Base-by-base conservation (phyloP, 2,113 vertebrate species). In the Hippocampus zosterae region DNA sequence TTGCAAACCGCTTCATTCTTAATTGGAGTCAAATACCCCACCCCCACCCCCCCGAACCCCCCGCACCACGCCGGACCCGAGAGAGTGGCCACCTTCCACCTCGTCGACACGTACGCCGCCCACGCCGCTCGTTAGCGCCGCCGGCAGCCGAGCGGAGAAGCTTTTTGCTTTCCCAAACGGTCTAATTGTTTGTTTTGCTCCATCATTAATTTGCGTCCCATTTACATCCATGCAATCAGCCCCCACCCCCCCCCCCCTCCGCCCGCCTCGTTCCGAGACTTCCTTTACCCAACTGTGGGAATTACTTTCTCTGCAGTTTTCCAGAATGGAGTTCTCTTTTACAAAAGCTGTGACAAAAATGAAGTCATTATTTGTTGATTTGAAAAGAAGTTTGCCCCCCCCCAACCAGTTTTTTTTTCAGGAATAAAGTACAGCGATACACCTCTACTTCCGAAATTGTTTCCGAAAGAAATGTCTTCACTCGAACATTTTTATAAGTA, bases 1-100 rank as follows among this genome's bases (percentile, higher is more conserved):
- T 21, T 6, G 50, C 16, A 16, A 48, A 48, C 46, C 1, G 46
- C 46, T 52, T 2, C 19, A 7, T 52, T 10, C 56, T 79, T 89
- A 89, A 89, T 90, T 88, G 87, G 74, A 78, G 78, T 81, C 86
- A 83, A 37, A 37, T 37, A 37, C n/a, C n/a, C n/a, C n/a, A n/a
- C n/a, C n/a, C n/a, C n/a, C n/a, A n/a, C n/a, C n/a, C n/a, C n/a
- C n/a, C n/a, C n/a, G n/a, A n/a, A n/a, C n/a, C n/a, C n/a, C n/a
- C n/a, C n/a, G n/a, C n/a, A n/a, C n/a, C n/a, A n/a, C n/a, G n/a
- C n/a, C n/a, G n/a, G n/a, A n/a, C n/a, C n/a, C n/a, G n/a, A 40
- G 1, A 21, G 77, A 82, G 82, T 73, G 53, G 52, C 69, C 69
- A 78, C 84, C 81, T 77, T 67, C 81, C 76, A 81, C 85, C 79